These are phyloP conservation scores for Cerastis rubricosa DNA, from an alignment of 2,888 invertebrate species.

Conservation along the genomic window DNA sequence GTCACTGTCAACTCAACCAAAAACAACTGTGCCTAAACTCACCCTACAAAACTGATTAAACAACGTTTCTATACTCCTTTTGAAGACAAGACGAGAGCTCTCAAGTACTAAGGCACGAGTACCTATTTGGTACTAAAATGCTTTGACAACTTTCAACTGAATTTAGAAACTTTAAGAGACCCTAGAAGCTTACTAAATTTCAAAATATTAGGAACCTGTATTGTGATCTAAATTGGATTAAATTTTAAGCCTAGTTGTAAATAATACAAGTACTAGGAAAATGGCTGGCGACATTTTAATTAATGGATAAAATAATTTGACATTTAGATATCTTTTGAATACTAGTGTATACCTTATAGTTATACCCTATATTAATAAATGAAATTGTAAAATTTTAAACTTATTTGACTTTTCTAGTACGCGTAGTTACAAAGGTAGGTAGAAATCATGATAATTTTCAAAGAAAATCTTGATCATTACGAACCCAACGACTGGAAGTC, in stretches of 20 bases:
- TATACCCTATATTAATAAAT: too few species aligned
- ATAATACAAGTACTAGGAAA: slow-evolving; percentile 3
- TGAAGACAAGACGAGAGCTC: not conserved
- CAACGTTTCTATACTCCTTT: not conserved
- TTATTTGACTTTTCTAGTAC: not conserved
- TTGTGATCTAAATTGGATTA: slow-evolving; percentile 31
- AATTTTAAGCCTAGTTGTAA: slow-evolving; percentile 17
- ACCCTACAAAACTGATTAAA: slow-evolving; percentile 27
- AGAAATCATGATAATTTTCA: too few species aligned
- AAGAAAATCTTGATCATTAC: too few species aligned
- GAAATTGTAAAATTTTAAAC: not conserved
- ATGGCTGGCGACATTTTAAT: not conserved
- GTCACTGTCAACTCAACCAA: not conserved
- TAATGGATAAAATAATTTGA: not conserved
- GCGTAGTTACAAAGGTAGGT: too few species aligned
- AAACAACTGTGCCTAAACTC: slow-evolving; percentile 8
- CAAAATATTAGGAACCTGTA: slow-evolving; percentile 24
- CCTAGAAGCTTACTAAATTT: slow-evolving; percentile 28
- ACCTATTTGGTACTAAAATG: slow-evolving; percentile 20
- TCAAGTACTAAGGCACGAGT: slow-evolving; percentile 7
- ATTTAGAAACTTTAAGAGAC: slow-evolving; percentile 47
- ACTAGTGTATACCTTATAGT: too few species aligned
- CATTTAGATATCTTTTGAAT: too few species aligned
- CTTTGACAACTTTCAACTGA: slow-evolving; percentile 45
- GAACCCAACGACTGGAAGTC: too few species aligned